Evolutionary conservation across 2,113 vertebrate species (phyloP), one percentile per base, ranked within the genome.

Genomic region (Gasterosteus nipponicus): DNA sequence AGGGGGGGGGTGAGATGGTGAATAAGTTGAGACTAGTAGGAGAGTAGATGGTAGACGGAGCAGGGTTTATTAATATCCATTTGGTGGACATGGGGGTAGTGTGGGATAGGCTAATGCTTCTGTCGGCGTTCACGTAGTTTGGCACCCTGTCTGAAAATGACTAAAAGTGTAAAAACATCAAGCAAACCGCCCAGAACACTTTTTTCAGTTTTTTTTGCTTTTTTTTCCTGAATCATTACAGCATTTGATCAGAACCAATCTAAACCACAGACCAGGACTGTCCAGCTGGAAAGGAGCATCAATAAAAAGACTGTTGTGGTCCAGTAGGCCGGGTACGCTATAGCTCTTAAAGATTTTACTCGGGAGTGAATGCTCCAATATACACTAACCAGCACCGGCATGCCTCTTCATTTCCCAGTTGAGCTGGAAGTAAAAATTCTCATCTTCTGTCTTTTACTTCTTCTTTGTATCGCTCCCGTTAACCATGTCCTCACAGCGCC

Each of bases 1-100:
- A 26, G 22, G 22, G 22, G 22, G 22, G 60, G 66, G 77, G 80
- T 80, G 61, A 82, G 82, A 81, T 60, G 46, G n/a, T 69, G 60
- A 84, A 84, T 61, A 77, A 83, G 81, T 82, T 54, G 70, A 26
- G 74, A 78, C 81, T 83, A 70, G 75, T 84, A 59, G 69, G 68
- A 79, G 73, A 77, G 82, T 60, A 75, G 84, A 87, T 81, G 73
- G 49, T 77, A 77, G 77, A 78, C 53, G 22, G 80, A 86, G 86
- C 64, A 63, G 69, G 70, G 85, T 91, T 89, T 91, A 93, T 92
- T 91, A 88, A 92, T 92, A 92, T 90, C 91, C 84, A 89, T 92
- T 86, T 90, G 83, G 63, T 69, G 67, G 47, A 39, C n/a, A 26
- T 29, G 59, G 69, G 64, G 57, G 53, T 29, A 6, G 53, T 4